Evolutionary conservation across 2,113 vertebrate genomes (phyloP), one percentile per base, ranked within the genome.

Genomic region (Scartelaos histophorus): DNA sequence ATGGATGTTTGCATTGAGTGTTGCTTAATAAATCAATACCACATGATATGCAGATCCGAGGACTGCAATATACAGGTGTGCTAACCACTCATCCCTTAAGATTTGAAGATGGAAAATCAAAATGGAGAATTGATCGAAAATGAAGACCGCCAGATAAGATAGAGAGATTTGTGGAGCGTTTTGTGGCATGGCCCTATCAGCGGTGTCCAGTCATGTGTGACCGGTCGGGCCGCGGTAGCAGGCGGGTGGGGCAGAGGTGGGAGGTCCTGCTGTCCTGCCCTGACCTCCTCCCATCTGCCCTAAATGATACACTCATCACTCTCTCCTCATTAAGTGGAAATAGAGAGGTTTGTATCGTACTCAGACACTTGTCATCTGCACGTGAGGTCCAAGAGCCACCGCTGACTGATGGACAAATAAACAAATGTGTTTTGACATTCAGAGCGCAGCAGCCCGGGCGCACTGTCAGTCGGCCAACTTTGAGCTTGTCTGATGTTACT

Each of bases 131-230:
- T 69, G 13, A 58, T 11, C 34, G 22, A 70, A 53, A 73, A 73
- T 47, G 56, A 76, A 67, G 11, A 82, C 66, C 54, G 49, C 16
- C 74, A 22, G 60, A 21, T 73, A 35, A 73, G 73, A 81, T 45
- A 35, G 61, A 65, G 70, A 65, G 43, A 76, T 57, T 51, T 60
- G 35, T 66, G 25, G 57, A 61, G 70, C 61, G 34, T 75, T 57
- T 56, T 60, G 29, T 70, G 25, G 6, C 17, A 69, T 24, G 22
- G 22, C 67, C 46, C 38, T 17, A 54, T 82, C 66, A 73, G 71
- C 58, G 54, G 65, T 75, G 80, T 81, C 80, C 89, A 89, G 71
- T 87, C 83, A 85, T 73, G 56, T 74, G 75, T 81, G 73, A 75
- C 24, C 13, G 22, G 73, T 74, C 72, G 46, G 74, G 46, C 62